phyloP scores from a whole-genome alignment of 2,888 invertebrate species.

The Axea sp. region DNA sequence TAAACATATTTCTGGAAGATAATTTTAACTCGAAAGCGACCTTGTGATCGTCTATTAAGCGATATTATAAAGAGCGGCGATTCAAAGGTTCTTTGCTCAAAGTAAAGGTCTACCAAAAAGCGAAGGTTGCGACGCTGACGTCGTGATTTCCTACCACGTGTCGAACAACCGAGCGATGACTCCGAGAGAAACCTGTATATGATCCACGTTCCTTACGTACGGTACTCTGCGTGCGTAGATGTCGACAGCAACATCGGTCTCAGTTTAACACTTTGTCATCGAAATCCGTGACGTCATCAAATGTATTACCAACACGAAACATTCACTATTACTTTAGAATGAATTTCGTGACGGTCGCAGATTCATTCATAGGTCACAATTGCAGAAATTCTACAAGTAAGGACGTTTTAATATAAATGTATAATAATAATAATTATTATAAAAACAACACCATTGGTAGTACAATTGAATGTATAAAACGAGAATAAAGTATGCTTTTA shows the following conservation, averaged over 20 bases:
- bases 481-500: too few species aligned
- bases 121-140: constrained; percentile 42
- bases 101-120: constrained; percentile 44
- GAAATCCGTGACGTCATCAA: constrained; percentile 45
- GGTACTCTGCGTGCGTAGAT: constrained; percentile 38
- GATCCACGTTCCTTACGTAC: constrained; percentile 67
- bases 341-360: constrained; percentile 7
- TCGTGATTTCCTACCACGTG: constrained; percentile 61
- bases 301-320: constrained; percentile 25
- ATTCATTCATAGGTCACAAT: constrained; percentile 24
- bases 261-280: constrained; percentile 47
- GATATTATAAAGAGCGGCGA: constrained; percentile 8
- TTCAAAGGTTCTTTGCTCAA: constrained; percentile 11
- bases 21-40: constrained; percentile 18
- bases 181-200: constrained; percentile 60
- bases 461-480: too few species aligned
- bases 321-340: constrained; percentile 37
- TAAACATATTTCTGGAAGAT: constrained; percentile 16
- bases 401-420: too few species aligned
- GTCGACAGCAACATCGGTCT: constrained; percentile 32
- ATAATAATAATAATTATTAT: too few species aligned
- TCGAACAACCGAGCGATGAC: constrained; percentile 57
- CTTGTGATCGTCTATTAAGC: constrained; percentile 31
- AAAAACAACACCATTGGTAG: too few species aligned
- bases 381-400: too few species aligned